Base-by-base conservation (phyloP, 2,888 invertebrate species). In the Agelastica alni region DNA sequence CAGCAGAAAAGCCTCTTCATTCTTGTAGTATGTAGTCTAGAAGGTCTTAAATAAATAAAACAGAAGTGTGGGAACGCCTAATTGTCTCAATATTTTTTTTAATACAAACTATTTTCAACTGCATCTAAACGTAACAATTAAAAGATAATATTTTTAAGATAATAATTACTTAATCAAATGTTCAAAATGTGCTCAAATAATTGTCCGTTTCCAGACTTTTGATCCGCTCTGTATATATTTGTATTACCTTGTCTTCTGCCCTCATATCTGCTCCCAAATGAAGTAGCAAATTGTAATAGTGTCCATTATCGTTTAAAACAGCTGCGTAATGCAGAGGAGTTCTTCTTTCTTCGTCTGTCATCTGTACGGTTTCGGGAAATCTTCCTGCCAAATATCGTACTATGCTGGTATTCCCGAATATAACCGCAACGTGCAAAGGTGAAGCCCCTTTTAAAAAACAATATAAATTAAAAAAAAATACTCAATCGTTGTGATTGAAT, bases 241-340 rank as follows among this genome's bases (percentile, higher is more conserved):
- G n/a, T n/a, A n/a, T 46, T 79, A 94, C 94, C 75, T 90, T 91
- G 77, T 96, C 96, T 62, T 86, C 81, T 46, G 87, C 80, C 69
- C 89, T 86, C 2, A 89, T 84, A 78, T 95, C 91, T 26, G 91
- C 91, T 43, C 95, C 96, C 52, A 94, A 82, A 72, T 92, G 91
- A 62, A 89, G 82, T 44, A 96, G 79, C 47, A 94, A 81, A 74
- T 91, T 91, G 75, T 89, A 94, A 71, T 91, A 91, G 73, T 93
- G 91, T 0, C 91, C 91, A 70, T 93, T 93, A 69, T 95, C 92
- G 31, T 87, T 86, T 53, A 92, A 78, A 7, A 87, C 86, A 2
- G 92, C 91, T 1, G 93, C 91, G 72, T 93, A 95, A 77, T 95
- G 94, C 59, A 95, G 79, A 1, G 94, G 87, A n/a, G 93, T 92